phyloP scores from a whole-genome alignment of 2,888 invertebrate species.

The Temnothorax rugatulus region DNA sequence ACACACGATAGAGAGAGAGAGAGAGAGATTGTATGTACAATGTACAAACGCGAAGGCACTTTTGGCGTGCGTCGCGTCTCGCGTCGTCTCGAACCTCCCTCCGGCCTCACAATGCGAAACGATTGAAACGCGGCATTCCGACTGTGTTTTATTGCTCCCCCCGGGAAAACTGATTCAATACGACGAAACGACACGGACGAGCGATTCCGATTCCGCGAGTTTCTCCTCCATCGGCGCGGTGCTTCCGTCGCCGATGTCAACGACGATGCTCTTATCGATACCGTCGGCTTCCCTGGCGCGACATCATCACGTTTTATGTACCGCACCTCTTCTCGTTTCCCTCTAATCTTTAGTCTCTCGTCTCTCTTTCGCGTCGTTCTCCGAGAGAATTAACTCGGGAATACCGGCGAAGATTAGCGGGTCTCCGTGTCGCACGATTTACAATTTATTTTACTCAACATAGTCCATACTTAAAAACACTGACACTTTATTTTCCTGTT shows the following conservation, averaged over 20 bases:
- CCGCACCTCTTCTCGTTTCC: neutral
- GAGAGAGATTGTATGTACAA: neutral
- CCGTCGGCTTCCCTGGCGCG: conserved; percentile 9
- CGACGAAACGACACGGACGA: conserved; percentile 58
- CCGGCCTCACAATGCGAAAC: conserved; percentile 72
- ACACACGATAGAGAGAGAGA: conserved; percentile 1
- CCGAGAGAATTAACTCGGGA: neutral
- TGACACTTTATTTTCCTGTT: neutral
- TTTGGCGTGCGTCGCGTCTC: conserved; percentile 43
- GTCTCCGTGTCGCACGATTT: neutral
- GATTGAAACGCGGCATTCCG: conserved; percentile 79
- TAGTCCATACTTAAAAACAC: neutral
- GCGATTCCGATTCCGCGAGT: conserved; percentile 55
- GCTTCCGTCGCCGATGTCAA: conserved; percentile 50
- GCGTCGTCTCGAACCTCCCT: conserved; percentile 67
- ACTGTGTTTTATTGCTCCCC: conserved; percentile 71
- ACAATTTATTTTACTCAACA: neutral
- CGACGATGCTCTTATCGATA: conserved; percentile 53
- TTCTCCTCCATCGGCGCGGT: conserved; percentile 52
- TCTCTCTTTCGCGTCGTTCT: neutral
- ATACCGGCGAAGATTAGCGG: neutral
- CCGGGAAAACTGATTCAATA: conserved; percentile 62
- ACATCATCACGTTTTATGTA: neutral
- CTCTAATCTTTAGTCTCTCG: neutral
- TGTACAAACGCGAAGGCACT: conserved; percentile 53